Percentiles rank a stretch among this genome's conserved stretches.
These are phyloP conservation scores for Chymomyza procnemis DNA, from an alignment of 2,888 invertebrate genomes.

Conservation along the genomic window DNA sequence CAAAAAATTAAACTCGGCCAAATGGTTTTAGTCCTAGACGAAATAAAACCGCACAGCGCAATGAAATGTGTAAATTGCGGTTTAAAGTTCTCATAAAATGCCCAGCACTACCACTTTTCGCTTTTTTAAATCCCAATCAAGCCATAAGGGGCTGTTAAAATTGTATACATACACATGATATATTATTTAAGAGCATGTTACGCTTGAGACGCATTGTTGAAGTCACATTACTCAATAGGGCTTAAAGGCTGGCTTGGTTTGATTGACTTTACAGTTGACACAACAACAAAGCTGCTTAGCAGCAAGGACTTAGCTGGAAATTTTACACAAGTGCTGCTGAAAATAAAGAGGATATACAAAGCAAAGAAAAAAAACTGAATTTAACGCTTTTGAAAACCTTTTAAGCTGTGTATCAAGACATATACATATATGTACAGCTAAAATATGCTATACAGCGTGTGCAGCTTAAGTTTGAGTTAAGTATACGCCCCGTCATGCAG, in stretches of 20 bases:
- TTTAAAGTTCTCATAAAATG: constrained; percentile 59
- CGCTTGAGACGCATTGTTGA: neutral
- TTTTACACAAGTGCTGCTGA: neutral
- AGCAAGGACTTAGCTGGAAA: neutral
- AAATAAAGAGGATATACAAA: no score
- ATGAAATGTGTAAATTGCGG: constrained; percentile 73
- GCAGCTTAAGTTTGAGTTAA: constrained; percentile 55
- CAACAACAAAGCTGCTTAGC: neutral
- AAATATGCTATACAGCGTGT: constrained; percentile 17
- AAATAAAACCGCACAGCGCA: constrained; percentile 65
- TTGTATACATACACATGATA: constrained; percentile 49
- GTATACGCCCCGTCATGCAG: constrained; percentile 50
- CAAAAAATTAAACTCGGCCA: constrained; percentile 56
- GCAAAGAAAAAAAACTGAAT: neutral
- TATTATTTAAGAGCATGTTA: neutral
- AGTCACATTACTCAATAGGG: constrained; percentile 37
- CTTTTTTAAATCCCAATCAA: constrained; percentile 14
- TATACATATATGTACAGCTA: neutral
- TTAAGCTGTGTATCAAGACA: neutral
- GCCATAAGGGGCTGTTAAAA: constrained; percentile 55
- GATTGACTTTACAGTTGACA: constrained; percentile 3
- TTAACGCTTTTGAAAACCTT: neutral
- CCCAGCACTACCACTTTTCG: constrained; percentile 7
- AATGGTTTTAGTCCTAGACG: constrained; percentile 69
- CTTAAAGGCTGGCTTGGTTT: constrained; percentile 20